Evolutionary conservation across 30 jellyfish, hydroid and myxozoan genomes (phyloP), one percentile per base, ranked within the genome.

Genomic region (Hydra vulgaris): DNA sequence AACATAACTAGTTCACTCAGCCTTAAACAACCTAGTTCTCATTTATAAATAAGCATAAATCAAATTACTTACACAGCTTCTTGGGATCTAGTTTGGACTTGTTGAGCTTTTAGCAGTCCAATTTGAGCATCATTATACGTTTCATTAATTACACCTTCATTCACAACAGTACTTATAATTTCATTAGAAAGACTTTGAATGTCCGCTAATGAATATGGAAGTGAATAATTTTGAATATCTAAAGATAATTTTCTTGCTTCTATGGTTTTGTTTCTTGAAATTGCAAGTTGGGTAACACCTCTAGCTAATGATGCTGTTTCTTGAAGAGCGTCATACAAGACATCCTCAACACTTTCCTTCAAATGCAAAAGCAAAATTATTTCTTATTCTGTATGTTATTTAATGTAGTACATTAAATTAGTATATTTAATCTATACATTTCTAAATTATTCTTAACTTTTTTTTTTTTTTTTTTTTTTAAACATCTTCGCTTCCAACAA

Each of bases 301-400:
- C 81, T 24, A 18, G 93, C 88, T 8, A 86, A 87, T 8, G 87
- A 21, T 73, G 82, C 54, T 7, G 94, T 76, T 18, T 95, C 90
- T 70, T 81, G 95, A 17, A 81, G 87, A 53, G 88, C 93, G 55
- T 90, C 97, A 71, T 68, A 79, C 26, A 72, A 86, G 26, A 90
- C 94, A 12, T 89, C 90, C 21, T 90, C 97, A n/a, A 94, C 97
- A 76, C 74, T 90, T 25, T 83, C 54, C 97, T 90, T 53, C 19
- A 79, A 40, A 40, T 5, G 61, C 5, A 40, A 40, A 40, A 40
- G 12, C 5, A 5, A 3, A 3, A 3, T 40, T 40, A 40, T 40
- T 40, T 40, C 5, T 40, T 5, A 12, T 40, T n/a, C n/a, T n/a
- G n/a, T n/a, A n/a, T n/a, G n/a, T n/a, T n/a, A n/a, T n/a, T n/a